Evolutionary conservation across 2,888 invertebrate species (phyloP).

Genomic region (Ophion costatus): DNA sequence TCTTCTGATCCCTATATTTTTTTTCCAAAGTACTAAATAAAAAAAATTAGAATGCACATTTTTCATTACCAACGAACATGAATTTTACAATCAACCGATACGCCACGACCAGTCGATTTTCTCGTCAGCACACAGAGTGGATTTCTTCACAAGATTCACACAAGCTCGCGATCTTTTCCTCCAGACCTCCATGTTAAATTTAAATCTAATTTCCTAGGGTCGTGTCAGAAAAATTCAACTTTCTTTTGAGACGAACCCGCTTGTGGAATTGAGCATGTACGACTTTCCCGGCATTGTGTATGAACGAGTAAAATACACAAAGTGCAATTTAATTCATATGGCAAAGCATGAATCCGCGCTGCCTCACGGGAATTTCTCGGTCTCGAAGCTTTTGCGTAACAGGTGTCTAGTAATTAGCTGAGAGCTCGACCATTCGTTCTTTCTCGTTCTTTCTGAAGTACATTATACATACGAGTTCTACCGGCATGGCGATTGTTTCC

Average conservation of each 20-base stretch:
- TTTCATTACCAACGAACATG: no score
- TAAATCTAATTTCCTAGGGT: background rate
- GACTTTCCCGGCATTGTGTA: constrained; percentile 61
- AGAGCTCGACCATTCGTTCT: constrained; percentile 54
- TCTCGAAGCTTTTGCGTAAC: constrained; percentile 68
- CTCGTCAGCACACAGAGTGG: constrained; percentile 40
- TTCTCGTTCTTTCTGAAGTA: constrained; percentile 29
- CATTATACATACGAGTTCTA: background rate
- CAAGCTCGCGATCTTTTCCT: background rate
- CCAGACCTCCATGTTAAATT: constrained; percentile 18
- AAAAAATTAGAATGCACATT: no score
- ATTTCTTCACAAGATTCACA: constrained; percentile 18
- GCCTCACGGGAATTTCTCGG: constrained; percentile 59
- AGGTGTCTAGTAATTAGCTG: constrained; percentile 65
- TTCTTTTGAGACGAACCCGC: constrained; percentile 58
- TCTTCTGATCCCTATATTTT: no score
- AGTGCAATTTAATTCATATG: constrained; percentile 47
- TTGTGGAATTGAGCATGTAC: constrained; percentile 41
- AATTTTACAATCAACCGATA: background rate
- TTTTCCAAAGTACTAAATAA: no score
- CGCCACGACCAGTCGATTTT: constrained; percentile 19
- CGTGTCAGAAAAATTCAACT: constrained; percentile 60
- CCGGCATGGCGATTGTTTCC: constrained; percentile 48
- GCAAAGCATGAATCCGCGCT: constrained; percentile 37
- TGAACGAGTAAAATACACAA: constrained; percentile 17